Evolutionary conservation across 1,140 invertebrate species (phyloP), one percentile per base, ranked within the genome.

Genomic region (Andricus grossulariae): DNA sequence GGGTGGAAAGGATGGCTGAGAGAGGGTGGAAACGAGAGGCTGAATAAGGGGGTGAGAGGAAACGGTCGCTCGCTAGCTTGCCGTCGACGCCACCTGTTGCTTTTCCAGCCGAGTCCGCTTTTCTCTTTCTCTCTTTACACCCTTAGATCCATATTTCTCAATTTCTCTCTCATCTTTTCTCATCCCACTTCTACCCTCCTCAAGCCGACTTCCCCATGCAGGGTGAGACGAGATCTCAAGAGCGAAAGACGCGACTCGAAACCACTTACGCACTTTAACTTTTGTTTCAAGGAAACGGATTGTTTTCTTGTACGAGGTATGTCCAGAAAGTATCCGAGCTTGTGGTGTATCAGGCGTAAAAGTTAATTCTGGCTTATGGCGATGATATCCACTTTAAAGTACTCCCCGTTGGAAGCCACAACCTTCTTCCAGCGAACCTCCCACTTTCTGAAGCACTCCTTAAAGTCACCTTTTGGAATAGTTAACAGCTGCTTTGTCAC

Each of bases 11-110:
- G 82, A 70, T 80, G 74, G 74, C 75, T 74, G 76, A 81, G 79
- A 79, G 78, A 78, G 73, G 72, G 72, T 55, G 73, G 78, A 70
- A 54, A 74, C 32, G 73, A 81, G 76, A 79, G 70, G 77, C 25
- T 72, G 78, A 78, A 76, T 74, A 75, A 80, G 74, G 76, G 77
- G 72, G 77, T 75, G 79, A 66, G 75, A 75, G 60, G 73, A 66
- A 77, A 80, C 81, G 79, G 82, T 86, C 85, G 84, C 83, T 84
- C 73, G 87, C 87, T 86, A 87, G 87, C 85, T 85, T 84, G 84
- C 85, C 87, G 87, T 88, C 85, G 80, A 80, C 77, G 86, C 84
- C 89, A 90, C 88, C 89, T 90, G 88, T 90, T 90, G 89, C 89
- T 90, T 87, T 89, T 88, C 86, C 87, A 88, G 84, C 83, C 85